Base-by-base conservation (phyloP, 2,797 vertebrate species). In the Hafferia zeledoni region DNA sequence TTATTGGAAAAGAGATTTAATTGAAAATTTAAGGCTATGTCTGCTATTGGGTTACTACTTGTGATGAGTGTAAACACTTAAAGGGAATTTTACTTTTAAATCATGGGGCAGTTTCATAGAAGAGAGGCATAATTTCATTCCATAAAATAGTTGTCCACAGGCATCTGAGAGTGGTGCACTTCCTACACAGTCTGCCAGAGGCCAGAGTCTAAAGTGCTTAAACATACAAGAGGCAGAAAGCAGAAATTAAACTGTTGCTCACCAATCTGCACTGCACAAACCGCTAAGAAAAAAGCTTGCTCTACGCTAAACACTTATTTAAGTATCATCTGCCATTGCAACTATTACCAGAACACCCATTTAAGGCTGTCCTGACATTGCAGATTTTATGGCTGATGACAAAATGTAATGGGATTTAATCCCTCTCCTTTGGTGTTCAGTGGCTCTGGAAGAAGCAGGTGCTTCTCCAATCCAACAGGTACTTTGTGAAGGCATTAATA, bases 11-110 rank as follows among this genome's bases (percentile, higher is more conserved):
- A 41, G 64, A 53, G 11, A 16, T 57, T 78, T 60, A 91, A 74
- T n/a, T 68, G 68, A 95, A 92, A 89, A 94, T 57, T 74, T 33
- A 74, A 53, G n/a, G 60, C 57, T 75, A 5, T 18, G 10, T 20
- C 52, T 87, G 15, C 53, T 80, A 18, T 83, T 64, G 41, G 18
- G 27, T 50, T 91, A 41, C 79, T 87, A 43, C 61, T 67, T 83
- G 59, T 6, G 23, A 49, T 59, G 4, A 79, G 31, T 30, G 24
- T 83, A 89, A 82, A 64, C 22, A 61, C 33, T 75, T 81, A 53
- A 49, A 65, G 49, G 37, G 28, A 71, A 93, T 83, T 94, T 84
- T 49, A 57, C 57, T 78, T 93, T 52, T 72, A 91, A 92, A 79
- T 79, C 79, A 70, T 2, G 8, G 52, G 83, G 5, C 67, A 90